A percentile compares a stretch with the other conserved stretches of the same genome.
Evolutionary conservation across 2,888 invertebrate genomes (phyloP).

Genomic region (Sphaerophoria rueppellii): DNA sequence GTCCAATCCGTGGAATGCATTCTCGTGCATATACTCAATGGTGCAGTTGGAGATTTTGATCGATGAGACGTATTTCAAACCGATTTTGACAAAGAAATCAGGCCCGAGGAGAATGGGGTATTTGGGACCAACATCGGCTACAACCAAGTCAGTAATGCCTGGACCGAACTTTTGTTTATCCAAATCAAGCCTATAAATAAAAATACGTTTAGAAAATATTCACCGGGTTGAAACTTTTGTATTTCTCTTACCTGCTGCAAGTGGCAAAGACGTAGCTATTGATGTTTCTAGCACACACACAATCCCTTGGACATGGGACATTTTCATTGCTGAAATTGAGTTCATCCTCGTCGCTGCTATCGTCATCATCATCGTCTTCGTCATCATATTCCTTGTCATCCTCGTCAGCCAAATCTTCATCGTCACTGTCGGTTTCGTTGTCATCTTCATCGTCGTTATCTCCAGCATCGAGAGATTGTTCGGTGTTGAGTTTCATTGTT

Average conservation of each 20-base stretch:
- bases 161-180: constrained; percentile 87
- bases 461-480: constrained; percentile 66
- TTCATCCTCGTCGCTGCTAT: constrained; percentile 79
- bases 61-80: constrained; percentile 86
- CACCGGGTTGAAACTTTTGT: background rate
- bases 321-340: constrained; percentile 79
- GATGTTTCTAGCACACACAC: constrained; percentile 84
- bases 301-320: constrained; percentile 85
- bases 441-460: constrained; percentile 75
- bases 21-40: constrained; percentile 86
- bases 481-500: constrained; percentile 51
- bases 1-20: constrained; percentile 87
- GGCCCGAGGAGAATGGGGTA: constrained; percentile 85
- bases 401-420: constrained; percentile 75
- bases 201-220: background rate
- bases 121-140: constrained; percentile 85
- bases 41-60: constrained; percentile 88
- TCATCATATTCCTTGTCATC: constrained; percentile 77
- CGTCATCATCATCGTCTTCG: constrained; percentile 77
- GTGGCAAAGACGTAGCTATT: constrained; percentile 86
- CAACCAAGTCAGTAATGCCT: constrained; percentile 86
- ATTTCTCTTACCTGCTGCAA: constrained; percentile 84
- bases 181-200: constrained; percentile 83
- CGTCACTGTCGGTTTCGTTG: constrained; percentile 76
- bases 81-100: constrained; percentile 85